Evolutionary conservation across 2,797 vertebrate genomes (phyloP), one percentile per base, ranked within the genome.

Genomic region (Menidia menidia): DNA sequence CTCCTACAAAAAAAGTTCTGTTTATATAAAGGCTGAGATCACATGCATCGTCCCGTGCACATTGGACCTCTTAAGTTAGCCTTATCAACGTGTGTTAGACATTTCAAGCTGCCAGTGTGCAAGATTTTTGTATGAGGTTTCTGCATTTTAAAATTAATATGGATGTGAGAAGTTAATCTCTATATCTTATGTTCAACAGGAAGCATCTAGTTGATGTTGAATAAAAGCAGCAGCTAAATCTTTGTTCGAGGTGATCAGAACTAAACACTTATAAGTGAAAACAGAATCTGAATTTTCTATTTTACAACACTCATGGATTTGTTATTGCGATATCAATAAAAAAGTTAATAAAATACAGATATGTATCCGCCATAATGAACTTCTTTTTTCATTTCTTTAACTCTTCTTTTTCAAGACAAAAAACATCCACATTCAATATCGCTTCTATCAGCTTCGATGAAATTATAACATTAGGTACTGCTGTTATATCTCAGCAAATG

Each of bases 21-120:
- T 76, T 85, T 77, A 77, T 63, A 66, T 82, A 77, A 87, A 81
- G 25, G 63, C 57, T 55, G 51, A 3, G 32, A 47, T 77, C 78
- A 82, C 52, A 42, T 77, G 73, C 61, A 13, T 30, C 19, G 2
- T 2, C 58, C n/a, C 54, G 39, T 33, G 42, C 31, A 59, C 8
- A 16, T 31, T 4, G 44, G 10, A 44, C 35, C 52, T 64, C 35
- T 42, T 66, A 44, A 33, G 12, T 58, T 65, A 4, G 48, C 25
- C 25, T 25, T 25, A 25, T 25, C 25, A 25, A 25, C 25, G 25
- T 25, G 25, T 39, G 35, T 10, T 39, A 10, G 7, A 39, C 35
- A 10, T 39, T 39, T 39, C 25, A 25, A 25, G 35, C 35, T 39
- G 35, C 35, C 3, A 39, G 5, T 10, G 10, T 39, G 35, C 35